Percentiles rank a stretch among this genome's conserved stretches.
Conservation (phyloP, 2,888 invertebrate species). For the Nymphalis polychloros region DNA sequence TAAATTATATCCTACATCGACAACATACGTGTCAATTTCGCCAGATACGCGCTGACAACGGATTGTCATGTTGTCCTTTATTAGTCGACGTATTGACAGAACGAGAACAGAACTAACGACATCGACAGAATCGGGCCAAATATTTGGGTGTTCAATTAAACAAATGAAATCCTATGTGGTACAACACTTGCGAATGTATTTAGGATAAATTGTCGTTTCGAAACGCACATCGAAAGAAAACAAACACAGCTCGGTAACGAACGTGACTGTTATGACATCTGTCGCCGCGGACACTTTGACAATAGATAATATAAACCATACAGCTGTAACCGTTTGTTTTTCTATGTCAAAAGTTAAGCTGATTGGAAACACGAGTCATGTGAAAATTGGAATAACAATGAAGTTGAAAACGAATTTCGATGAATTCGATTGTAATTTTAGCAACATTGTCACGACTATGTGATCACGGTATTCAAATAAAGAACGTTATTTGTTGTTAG, state of each 20-base stretch:
- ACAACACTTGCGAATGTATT: slow-evolving; percentile 48
- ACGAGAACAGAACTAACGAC: slow-evolving; percentile 70
- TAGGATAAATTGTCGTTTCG: slow-evolving; percentile 45
- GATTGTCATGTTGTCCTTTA: slow-evolving; percentile 52
- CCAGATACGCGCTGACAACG: slow-evolving; percentile 14
- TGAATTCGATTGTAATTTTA: slow-evolving; percentile 26
- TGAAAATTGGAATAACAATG: slow-evolving; percentile 24
- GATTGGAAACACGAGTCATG: slow-evolving; percentile 39
- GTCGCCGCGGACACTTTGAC: slow-evolving; percentile 52
- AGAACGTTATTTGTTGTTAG: slow-evolving; percentile 6
- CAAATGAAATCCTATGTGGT: slow-evolving; percentile 65
- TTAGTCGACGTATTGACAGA: slow-evolving; percentile 72
- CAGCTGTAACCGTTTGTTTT: slow-evolving; percentile 40
- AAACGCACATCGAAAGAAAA: slow-evolving; percentile 48
- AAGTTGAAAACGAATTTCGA: slow-evolving; percentile 27
- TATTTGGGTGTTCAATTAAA: slow-evolving; percentile 74
- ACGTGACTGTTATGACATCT: slow-evolving; percentile 63
- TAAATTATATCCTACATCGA: slow-evolving; percentile 24
- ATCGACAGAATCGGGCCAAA: slow-evolving; percentile 65
- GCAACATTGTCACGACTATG: neutral
- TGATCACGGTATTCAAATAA: slow-evolving; percentile 4
- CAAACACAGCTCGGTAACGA: slow-evolving; percentile 44
- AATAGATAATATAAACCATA: slow-evolving; percentile 41
- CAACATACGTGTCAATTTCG: slow-evolving; percentile 33
- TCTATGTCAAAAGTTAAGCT: slow-evolving; percentile 41